Conservation (phyloP, 1,140 invertebrate species). For the Nixonia krombeini region DNA sequence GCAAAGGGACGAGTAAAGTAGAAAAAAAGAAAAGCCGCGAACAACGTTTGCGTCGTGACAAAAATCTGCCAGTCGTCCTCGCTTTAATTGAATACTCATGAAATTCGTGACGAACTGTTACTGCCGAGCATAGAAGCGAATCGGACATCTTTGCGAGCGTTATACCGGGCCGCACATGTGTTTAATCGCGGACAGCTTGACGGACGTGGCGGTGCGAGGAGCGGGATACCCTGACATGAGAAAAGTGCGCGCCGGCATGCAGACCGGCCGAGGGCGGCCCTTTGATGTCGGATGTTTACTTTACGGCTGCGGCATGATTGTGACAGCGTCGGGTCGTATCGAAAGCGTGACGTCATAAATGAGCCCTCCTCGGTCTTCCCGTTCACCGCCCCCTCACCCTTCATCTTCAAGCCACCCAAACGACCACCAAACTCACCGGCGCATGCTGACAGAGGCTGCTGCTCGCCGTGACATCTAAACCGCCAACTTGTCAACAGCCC, state of each 20-base stretch:
- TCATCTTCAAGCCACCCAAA: no score
- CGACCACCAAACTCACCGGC: neutral
- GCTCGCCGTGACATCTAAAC: no score
- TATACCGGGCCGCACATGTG: conserved; percentile 1
- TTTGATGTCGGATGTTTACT: conserved; percentile 60
- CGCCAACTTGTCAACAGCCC: no score
- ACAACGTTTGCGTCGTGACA: no score
- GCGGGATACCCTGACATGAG: conserved; percentile 1
- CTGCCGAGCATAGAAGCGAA: neutral
- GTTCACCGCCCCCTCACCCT: neutral
- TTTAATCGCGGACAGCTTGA: conserved; percentile 14
- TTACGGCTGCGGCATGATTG: conserved; percentile 53
- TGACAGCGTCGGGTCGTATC: conserved; percentile 45
- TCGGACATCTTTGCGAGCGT: neutral
- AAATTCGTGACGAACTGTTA: neutral
- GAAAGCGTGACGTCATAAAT: conserved; percentile 49
- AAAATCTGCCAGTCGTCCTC: no score
- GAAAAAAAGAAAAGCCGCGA: no score
- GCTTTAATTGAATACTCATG: neutral
- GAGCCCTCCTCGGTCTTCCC: conserved; percentile 22
- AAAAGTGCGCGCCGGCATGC: neutral
- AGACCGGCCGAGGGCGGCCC: conserved; percentile 34
- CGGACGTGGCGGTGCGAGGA: conserved; percentile 14
- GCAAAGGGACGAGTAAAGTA: no score
- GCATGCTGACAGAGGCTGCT: no score